These are phyloP conservation scores for Carduelis carduelis DNA, from an alignment of 2,797 vertebrate genomes.

Conservation along the genomic window DNA sequence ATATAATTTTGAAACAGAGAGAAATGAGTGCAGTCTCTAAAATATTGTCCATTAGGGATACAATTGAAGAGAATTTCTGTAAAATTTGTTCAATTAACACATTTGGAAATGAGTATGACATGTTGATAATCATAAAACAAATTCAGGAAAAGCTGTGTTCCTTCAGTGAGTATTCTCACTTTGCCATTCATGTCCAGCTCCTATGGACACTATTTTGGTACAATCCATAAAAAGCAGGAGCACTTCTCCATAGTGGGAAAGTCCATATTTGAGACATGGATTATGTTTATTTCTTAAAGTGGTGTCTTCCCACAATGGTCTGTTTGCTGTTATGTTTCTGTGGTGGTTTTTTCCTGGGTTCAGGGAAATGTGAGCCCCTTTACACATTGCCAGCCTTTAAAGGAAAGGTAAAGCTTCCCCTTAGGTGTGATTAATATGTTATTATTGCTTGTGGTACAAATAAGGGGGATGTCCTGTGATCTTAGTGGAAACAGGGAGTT, in stretches of 20 bases:
- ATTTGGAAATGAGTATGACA: background rate
- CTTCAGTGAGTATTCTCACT: background rate
- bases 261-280: background rate
- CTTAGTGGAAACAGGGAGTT: background rate
- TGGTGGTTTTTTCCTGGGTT: background rate
- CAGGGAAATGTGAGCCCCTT: background rate
- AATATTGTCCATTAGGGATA: background rate
- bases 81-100: background rate
- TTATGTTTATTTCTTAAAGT: accelerated
- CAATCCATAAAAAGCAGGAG: background rate
- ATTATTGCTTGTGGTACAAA: background rate
- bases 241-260: background rate
- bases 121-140: background rate
- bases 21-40: background rate
- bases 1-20: background rate
- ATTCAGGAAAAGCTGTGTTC: background rate
- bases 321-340: background rate
- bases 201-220: background rate
- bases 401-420: background rate
- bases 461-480: background rate
- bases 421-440: background rate
- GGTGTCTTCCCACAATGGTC: background rate
- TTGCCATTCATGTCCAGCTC: background rate
- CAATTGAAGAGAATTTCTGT: background rate
- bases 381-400: background rate